Evolutionary conservation across 2,888 invertebrate genomes (phyloP), one percentile per base, ranked within the genome.

Genomic region (Dynastes hyllus): DNA sequence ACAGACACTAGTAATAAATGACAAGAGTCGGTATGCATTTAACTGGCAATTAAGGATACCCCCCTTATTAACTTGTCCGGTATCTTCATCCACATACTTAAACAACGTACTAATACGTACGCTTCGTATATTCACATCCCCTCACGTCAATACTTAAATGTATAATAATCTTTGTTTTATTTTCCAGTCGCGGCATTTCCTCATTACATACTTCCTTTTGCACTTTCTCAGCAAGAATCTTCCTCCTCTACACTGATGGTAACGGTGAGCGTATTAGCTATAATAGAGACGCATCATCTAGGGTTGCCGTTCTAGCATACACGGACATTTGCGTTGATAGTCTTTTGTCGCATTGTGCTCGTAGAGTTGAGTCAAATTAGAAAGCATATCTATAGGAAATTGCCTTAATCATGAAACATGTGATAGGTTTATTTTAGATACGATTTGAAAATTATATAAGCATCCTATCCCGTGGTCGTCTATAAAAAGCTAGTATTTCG

Each of bases 11-110:
- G 66, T 45, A 67, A 67, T 45, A 69, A 51, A 69, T 37, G 61
- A 75, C 81, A 82, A 83, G 82, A 83, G 81, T 81, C 81, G 79
- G 80, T 80, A 67, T 51, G 81, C 80, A 81, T 84, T 84, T 84
- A 85, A 85, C 81, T 82, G 83, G 82, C 83, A 84, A 85, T 84
- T 85, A 84, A 83, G 82, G 82, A 84, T 84, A 83, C 84, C 85
- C 84, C 83, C 83, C 78, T 84, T 84, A 84, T 84, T 85, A 83
- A 83, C 84, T 84, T 84, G 84, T 84, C 84, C 84, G 84, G 84
- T 84, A 83, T 84, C 84, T 84, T 84, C 65, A 73, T 66, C 71
- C 58, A 70, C 40, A 73, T 69, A 73, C 66, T 65, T 73, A 78
- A 37, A 37, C 32, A 37, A 37, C 32, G 32, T 37, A 37, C 32